These are phyloP conservation scores for Drosophila saltans DNA, from an alignment of 1,140 invertebrate genomes.

Conservation along the genomic window DNA sequence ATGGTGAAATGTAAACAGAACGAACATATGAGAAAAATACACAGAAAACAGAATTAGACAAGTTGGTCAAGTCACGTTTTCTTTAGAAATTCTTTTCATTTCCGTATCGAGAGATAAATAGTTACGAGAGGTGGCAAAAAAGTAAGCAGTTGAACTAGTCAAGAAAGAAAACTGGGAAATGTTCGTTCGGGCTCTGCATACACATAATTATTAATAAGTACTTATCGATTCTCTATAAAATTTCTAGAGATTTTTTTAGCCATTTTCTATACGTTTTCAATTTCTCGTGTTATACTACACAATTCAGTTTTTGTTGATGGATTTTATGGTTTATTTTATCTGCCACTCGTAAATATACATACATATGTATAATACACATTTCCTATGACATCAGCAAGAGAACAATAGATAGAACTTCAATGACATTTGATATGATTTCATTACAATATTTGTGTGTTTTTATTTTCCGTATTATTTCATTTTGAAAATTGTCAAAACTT, in stretches of 20 bases:
- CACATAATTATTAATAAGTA: too few relatives aligned
- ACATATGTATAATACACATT: background rate
- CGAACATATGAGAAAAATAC: background rate
- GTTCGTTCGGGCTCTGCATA: too few relatives aligned
- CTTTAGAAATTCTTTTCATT: constrained; percentile 3
- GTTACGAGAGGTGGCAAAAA: background rate
- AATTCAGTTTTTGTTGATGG: background rate
- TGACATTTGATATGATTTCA: constrained; percentile 53
- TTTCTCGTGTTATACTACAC: too few relatives aligned
- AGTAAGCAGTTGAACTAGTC: background rate
- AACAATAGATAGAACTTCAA: constrained; percentile 26
- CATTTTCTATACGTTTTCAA: background rate
- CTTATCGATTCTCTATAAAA: too few relatives aligned
- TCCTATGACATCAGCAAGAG: background rate
- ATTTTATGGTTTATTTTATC: background rate
- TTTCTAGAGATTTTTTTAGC: too few relatives aligned
- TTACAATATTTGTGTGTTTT: constrained; percentile 31
- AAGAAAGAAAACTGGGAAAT: too few relatives aligned
- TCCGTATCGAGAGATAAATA: constrained; percentile 17
- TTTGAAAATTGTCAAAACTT: background rate
- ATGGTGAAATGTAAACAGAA: background rate
- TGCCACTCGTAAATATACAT: background rate
- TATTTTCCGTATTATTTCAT: constrained; percentile 26
- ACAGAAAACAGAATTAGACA: background rate
- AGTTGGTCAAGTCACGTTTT: background rate